Conservation (phyloP, 2,797 vertebrate genomes). For the Picus viridis region DNA sequence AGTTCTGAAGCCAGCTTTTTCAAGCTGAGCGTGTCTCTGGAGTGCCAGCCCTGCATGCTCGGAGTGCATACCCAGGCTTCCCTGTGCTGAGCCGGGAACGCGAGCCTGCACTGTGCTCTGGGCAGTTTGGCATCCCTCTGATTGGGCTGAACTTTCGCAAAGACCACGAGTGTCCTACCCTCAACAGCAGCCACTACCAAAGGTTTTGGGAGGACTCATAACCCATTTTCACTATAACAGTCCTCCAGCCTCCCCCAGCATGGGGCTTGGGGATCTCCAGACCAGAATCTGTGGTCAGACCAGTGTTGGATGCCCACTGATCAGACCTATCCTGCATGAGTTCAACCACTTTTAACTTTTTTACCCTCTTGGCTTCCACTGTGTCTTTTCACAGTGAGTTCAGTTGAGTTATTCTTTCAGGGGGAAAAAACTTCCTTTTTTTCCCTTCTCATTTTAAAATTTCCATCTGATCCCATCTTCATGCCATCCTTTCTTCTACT, state of each 20-base stretch:
- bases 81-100: neutral
- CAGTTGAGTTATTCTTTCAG: neutral
- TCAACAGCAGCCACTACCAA: neutral
- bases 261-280: neutral
- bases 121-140: neutral
- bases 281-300: neutral
- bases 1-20: neutral
- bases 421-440: neutral
- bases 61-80: neutral
- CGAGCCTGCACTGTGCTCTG: neutral
- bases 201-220: neutral
- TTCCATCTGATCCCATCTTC: neutral
- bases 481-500: neutral
- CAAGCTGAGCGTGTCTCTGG: neutral
- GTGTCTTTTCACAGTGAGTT: neutral
- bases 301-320: too few relatives aligned
- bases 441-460: neutral
- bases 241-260: neutral
- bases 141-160: neutral
- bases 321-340: neutral
- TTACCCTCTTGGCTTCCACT: neutral
- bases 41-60: neutral
- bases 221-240: neutral
- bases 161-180: neutral
- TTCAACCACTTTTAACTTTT: neutral